These are phyloP conservation scores for Pectinophora gossypiella DNA, from an alignment of 1,140 invertebrate species.

Conservation along the genomic window DNA sequence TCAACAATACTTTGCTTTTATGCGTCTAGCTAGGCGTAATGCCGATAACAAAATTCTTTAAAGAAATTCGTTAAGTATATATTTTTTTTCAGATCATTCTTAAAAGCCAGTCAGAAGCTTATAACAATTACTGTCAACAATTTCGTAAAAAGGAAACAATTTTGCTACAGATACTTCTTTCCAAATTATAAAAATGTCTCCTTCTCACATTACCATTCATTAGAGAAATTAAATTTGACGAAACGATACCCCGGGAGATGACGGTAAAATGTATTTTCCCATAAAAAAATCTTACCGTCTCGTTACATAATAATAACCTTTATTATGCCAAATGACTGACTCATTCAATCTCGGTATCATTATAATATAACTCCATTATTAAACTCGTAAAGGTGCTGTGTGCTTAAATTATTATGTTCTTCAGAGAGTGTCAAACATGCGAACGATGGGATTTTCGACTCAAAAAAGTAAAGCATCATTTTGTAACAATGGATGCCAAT, in stretches of 20 bases:
- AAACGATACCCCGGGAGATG: background rate
- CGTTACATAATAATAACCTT: background rate
- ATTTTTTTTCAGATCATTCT: background rate
- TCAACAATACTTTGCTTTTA: no score
- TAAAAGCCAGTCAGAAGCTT: background rate
- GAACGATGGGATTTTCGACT: no score
- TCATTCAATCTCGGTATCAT: no score
- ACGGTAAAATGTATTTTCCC: background rate
- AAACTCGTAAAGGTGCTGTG: no score
- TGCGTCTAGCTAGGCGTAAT: background rate
- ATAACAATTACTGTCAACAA: background rate
- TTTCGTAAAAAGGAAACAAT: background rate
- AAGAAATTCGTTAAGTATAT: background rate
- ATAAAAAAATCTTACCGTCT: background rate
- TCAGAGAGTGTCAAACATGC: no score
- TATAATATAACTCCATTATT: no score
- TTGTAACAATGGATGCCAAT: no score
- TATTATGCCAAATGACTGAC: background rate
- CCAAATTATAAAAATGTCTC: background rate
- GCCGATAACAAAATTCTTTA: background rate
- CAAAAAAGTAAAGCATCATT: no score
- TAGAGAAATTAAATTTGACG: slow-evolving; percentile 4
- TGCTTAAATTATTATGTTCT: no score
- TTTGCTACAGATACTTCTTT: background rate
- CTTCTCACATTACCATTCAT: background rate